Base-by-base conservation (phyloP, 2,888 invertebrate genomes). In the Lasioglossum morio region DNA sequence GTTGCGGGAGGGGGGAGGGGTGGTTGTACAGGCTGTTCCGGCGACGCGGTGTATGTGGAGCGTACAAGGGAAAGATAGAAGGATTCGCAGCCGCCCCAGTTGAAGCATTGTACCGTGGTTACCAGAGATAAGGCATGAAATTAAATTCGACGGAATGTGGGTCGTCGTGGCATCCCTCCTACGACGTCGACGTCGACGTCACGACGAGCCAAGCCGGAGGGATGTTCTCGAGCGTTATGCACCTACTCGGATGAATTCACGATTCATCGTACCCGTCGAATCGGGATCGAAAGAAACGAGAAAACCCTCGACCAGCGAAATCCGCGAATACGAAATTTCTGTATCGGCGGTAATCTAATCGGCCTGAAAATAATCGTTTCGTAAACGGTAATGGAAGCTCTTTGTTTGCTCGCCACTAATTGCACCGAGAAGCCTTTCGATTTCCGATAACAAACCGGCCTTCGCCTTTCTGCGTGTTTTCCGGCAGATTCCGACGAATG, bases 141-240 rank as follows among this genome's bases (percentile, higher is more conserved):
- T 93, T 93, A 93, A 93, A 93, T 93, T 93, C 92, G 91, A 91
- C 87, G 90, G 91, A 92, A 93, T 92, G 92, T 93, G 92, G 93
- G 91, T 92, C 91, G 92, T 89, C 82, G 89, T 79, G 88, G 87
- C 82, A 77, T 79, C 78, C 86, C 82, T 85, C 82, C 82, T 82
- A 79, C 85, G 80, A 81, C 70, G 81, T n/a, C 70, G 78, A 69
- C 73, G 46, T 37, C 72, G 72, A 74, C 87, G 46, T 81, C 73
- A 79, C 63, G 43, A 63, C 27, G 63, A 63, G 63, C 30, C 30
- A 27, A 72, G 80, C n/a, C 37, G 37, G 63, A 43, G 63, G 69
- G 74, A 63, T 48, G 73, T 69, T 60, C 37, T 34, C n/a, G 77
- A 77, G 69, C 77, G 77, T 77, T 70, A 77, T 77, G 48, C 77